Evolutionary conservation across 2,113 vertebrate genomes (phyloP).

Genomic region (Maccullochella peelii): DNA sequence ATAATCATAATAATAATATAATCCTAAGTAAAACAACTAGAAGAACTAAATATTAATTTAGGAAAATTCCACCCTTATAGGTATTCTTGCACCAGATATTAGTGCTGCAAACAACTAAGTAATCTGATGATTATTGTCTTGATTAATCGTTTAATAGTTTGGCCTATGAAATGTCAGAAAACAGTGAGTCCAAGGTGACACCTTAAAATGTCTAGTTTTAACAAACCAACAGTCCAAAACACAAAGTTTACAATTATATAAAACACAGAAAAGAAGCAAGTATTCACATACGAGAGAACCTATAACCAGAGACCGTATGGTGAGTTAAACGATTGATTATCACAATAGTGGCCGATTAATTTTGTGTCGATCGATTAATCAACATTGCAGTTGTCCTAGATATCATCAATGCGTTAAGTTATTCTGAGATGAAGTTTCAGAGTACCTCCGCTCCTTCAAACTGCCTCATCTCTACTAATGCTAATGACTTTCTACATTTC

Average conservation of each 20-base stretch:
- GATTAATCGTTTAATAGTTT: neutral
- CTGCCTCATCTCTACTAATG: neutral
- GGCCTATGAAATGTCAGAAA: neutral
- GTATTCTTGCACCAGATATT: neutral
- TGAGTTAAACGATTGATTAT: neutral
- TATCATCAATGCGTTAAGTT: neutral
- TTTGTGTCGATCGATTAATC: too few relatives aligned
- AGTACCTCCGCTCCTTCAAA: neutral
- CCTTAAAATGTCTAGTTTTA: neutral
- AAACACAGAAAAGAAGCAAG: neutral
- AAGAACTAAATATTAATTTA: neutral
- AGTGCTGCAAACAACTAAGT: too few relatives aligned
- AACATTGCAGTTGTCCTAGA: too few relatives aligned
- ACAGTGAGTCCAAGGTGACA: neutral
- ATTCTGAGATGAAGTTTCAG: neutral
- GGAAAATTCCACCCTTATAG: neutral
- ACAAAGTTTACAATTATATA: neutral
- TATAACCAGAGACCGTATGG: neutral
- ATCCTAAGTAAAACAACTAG: neutral
- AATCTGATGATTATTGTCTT: neutral
- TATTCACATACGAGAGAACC: neutral
- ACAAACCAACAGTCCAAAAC: neutral
- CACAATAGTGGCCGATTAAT: neutral
- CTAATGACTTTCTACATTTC: slow-evolving; percentile 14
- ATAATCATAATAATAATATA: too few relatives aligned